Percentiles rank a stretch among this genome's conserved stretches.
Evolutionary conservation across 1,140 invertebrate genomes (phyloP).

Genomic region (Elysia chlorotica): DNA sequence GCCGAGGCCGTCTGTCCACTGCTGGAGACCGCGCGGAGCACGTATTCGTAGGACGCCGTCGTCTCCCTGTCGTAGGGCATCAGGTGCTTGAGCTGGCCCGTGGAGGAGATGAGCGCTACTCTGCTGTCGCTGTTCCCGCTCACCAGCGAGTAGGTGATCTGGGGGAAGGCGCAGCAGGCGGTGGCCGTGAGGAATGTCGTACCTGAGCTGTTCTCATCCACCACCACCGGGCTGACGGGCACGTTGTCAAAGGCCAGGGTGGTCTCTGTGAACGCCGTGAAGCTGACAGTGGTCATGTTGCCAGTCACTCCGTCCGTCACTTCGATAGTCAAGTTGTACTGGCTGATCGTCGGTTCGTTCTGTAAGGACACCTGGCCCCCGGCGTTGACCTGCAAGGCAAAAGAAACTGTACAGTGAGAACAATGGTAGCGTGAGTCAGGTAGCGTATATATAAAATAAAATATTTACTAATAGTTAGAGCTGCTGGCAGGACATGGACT

Average conservation of each 20-base stretch:
- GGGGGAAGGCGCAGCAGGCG: not conserved
- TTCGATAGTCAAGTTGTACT: not conserved
- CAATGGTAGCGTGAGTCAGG: no score
- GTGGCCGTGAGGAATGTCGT: not conserved
- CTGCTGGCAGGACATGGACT: no score
- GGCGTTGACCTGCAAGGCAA: no score
- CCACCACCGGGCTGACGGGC: not conserved
- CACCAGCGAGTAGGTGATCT: not conserved
- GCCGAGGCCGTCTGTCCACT: not conserved
- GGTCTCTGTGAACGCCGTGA: conserved; percentile 1
- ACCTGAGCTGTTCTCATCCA: not conserved
- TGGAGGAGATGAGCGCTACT: not conserved
- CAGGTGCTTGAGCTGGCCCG: not conserved
- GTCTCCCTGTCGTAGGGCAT: conserved; percentile 9
- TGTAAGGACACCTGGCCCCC: no score
- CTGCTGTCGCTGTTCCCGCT: conserved; percentile 1
- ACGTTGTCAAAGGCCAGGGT: not conserved
- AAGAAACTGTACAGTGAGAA: no score
- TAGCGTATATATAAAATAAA: no score
- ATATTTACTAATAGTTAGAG: no score
- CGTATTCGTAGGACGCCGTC: not conserved
- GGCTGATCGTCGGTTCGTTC: no score
- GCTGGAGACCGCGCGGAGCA: not conserved
- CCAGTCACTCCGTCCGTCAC: not conserved
- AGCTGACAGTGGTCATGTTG: not conserved